phyloP scores from a whole-genome alignment of 2,113 vertebrate species.

The Litocranius walleri region DNA sequence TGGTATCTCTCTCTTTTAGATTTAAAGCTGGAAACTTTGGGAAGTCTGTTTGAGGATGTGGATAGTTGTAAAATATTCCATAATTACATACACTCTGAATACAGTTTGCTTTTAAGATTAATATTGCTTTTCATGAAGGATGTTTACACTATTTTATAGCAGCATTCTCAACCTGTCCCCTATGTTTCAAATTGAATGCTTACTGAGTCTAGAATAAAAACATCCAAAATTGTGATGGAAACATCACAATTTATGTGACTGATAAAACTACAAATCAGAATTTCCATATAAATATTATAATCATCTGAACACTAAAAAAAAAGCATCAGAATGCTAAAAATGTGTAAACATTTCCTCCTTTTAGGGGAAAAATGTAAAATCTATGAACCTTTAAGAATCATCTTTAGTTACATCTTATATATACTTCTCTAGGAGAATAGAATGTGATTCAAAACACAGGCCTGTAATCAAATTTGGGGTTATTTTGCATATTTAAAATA shows the following conservation, averaged over 20 bases:
- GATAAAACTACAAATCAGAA: neutral
- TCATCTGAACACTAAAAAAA: neutral
- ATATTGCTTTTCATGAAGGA: neutral
- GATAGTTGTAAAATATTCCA: neutral
- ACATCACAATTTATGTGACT: neutral
- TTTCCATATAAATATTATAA: neutral
- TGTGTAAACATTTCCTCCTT: neutral
- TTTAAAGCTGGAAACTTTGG: conserved; percentile 25
- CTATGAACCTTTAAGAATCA: neutral
- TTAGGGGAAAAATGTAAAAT: neutral
- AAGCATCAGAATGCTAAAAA: neutral
- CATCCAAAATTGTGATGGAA: neutral
- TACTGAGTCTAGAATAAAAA: neutral
- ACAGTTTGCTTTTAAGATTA: conserved; percentile 16
- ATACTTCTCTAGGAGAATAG: neutral
- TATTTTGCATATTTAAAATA: neutral
- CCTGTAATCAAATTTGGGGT: neutral
- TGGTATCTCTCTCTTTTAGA: neutral
- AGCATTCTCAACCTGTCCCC: neutral
- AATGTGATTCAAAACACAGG: neutral
- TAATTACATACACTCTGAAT: neutral
- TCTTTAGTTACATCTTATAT: neutral
- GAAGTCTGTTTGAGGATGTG: neutral
- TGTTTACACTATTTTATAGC: neutral
- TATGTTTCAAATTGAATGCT: neutral